phyloP scores from a whole-genome alignment of 2,113 vertebrate species.

The Piaya cayana region DNA sequence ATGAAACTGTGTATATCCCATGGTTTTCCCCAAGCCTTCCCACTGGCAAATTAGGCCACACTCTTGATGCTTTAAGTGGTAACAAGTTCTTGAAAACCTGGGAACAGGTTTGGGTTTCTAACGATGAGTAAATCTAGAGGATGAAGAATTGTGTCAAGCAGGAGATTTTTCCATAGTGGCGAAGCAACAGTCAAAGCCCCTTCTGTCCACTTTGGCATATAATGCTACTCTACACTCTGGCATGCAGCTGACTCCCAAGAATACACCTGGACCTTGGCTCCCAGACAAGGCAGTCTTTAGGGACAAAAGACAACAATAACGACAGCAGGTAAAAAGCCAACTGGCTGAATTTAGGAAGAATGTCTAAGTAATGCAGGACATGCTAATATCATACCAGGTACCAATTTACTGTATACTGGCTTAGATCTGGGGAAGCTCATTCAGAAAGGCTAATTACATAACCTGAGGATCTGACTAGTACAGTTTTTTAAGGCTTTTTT shows the following conservation, averaged over 20 bases:
- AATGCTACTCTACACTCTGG: not conserved
- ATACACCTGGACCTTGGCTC: conserved; percentile 24
- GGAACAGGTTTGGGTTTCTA: conserved; percentile 57
- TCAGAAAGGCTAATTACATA: not conserved
- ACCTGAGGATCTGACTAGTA: not conserved
- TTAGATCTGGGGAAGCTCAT: not conserved
- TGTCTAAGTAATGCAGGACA: not conserved
- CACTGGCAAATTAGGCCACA: not conserved
- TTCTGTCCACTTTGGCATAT: not conserved
- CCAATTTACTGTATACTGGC: not conserved
- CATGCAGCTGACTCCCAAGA: not conserved
- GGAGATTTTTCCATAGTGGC: conserved; percentile 28
- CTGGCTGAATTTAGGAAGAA: conserved; percentile 3
- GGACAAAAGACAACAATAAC: conserved; percentile 45
- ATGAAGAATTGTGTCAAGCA: conserved; percentile 62
- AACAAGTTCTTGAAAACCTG: conserved; percentile 66
- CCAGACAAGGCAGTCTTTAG: not conserved
- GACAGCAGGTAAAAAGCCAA: not conserved
- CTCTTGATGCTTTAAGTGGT: conserved; percentile 9
- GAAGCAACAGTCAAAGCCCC: not conserved
- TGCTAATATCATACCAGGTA: not conserved
- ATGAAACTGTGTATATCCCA: not conserved
- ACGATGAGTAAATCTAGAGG: conserved; percentile 56
- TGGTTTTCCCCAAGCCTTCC: conserved; percentile 12
- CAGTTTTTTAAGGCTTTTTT: not conserved